Base-by-base conservation (phyloP, 1,140 invertebrate species). In the Drosophila sechellia region DNA sequence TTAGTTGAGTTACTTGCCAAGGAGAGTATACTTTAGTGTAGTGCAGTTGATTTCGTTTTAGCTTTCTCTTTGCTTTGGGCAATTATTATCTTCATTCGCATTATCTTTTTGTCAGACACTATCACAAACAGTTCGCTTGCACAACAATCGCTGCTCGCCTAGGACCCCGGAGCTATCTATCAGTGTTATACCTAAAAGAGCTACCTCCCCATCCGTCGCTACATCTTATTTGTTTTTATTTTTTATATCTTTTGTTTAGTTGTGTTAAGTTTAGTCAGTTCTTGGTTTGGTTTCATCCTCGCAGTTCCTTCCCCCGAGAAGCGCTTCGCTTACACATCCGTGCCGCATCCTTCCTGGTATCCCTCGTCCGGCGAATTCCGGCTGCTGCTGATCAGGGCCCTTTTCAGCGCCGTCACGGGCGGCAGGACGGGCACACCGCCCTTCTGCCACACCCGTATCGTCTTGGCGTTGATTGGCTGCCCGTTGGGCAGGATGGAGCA, bases 301-400 rank as follows among this genome's bases (percentile, higher is more conserved):
- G 8, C 8, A 6, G 31, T 8, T 31, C 39, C 25, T 11, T 20
- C 3, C 8, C 34, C 35, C 42, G 10, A 15, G 40, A n/a, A 17
- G 40, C 40, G 40, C n/a, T 5, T 8, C 17, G 66, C 78, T 91
- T 92, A 98, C 90, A 98, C 97, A 92, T 98, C 97, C 20, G 97
- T 98, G 43, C 96, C 97, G 91, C 96, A 97, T 66, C 96, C 96
- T 93, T 98, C 97, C 91, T 97, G 97, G 85, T 97, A 98, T 15
- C 97, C 96, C 92, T 98, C 97, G 86, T 98, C 97, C 15, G 96
- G 96, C 1, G 96, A 96, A 91, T 96, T 97, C 81, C 96, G 94
- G 68, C 95, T 96, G 71, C 95, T 96, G 75, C 95, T 96, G 68
- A 94, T 95, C 2, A 97, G 94, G 11, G 96, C 96, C 53, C 96